These are phyloP conservation scores for Perodicticus potto DNA, from an alignment of 2,797 vertebrate genomes.

Conservation along the genomic window DNA sequence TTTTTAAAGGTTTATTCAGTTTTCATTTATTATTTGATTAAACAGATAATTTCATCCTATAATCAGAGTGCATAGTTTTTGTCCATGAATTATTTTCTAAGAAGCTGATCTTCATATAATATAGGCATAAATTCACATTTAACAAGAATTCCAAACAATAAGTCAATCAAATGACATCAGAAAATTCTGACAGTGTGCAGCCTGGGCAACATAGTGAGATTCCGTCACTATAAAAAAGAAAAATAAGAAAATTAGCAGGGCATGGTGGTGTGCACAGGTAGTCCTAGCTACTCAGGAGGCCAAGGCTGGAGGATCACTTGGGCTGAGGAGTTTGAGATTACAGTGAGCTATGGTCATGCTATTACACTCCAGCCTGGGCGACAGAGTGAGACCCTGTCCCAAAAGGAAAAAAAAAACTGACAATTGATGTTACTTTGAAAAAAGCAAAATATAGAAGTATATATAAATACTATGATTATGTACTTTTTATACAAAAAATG, in stretches of 20 bases:
- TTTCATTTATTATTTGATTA: conserved; percentile 4
- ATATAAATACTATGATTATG: neutral
- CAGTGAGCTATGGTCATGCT: neutral
- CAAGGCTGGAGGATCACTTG: neutral
- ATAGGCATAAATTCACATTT: neutral
- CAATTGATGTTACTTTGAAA: neutral
- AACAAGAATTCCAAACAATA: conserved; percentile 25
- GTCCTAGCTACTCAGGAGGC: neutral
- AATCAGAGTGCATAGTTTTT: neutral
- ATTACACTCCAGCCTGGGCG: neutral
- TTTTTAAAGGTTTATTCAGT: neutral
- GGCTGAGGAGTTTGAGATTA: neutral
- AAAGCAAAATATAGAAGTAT: neutral
- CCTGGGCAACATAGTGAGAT: neutral
- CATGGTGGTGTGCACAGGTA: neutral
- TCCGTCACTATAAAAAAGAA: neutral
- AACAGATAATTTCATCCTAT: neutral
- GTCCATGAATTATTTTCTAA: neutral
- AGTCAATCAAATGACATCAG: neutral
- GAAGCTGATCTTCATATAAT: neutral
- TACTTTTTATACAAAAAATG: neutral
- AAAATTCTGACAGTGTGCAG: conserved; percentile 8
- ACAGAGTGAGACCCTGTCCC: neutral
- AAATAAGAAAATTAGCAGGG: neutral
- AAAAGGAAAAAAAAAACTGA: neutral